Percentiles rank a stretch among this genome's conserved stretches.
Conservation (phyloP, 2,888 invertebrate species). For the Octonoba sinensis region DNA sequence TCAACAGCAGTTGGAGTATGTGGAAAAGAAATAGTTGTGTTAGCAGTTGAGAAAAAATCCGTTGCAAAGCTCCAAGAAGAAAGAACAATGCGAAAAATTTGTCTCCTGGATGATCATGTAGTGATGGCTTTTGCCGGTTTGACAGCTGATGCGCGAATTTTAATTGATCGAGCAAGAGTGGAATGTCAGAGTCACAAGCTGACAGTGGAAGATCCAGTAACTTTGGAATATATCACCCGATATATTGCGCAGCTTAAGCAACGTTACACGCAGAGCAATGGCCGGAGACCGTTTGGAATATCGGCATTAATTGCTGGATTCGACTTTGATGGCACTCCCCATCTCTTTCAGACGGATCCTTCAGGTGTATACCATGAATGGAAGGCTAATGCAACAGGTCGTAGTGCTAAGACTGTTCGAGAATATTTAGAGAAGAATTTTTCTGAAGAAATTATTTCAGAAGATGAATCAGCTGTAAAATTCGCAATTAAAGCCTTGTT, state of each 20-base stretch:
- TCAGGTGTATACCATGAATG: slow-evolving; percentile 95
- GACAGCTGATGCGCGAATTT: slow-evolving; percentile 97
- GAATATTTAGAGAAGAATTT: slow-evolving; percentile 99
- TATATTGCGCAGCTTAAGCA: slow-evolving; percentile 78
- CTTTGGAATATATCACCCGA: slow-evolving; percentile 94
- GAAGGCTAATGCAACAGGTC: slow-evolving; percentile 99
- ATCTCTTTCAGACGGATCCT: slow-evolving; percentile 98
- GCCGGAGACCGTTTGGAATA: slow-evolving; percentile 97
- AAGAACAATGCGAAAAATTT: slow-evolving; percentile 97
- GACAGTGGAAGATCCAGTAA: slow-evolving; percentile 98
- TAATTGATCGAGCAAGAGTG: slow-evolving; percentile 96
- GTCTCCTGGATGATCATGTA: slow-evolving; percentile 96
- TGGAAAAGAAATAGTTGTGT: slow-evolving; percentile 93
- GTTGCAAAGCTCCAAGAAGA: slow-evolving; percentile 99
- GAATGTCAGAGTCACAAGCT: slow-evolving; percentile 99
- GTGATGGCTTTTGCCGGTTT: slow-evolving; percentile 98
- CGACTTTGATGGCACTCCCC: slow-evolving; percentile 95
- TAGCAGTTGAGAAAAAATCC: slow-evolving; percentile 99
- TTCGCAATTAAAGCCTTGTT: slow-evolving; percentile 94
- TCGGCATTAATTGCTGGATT: slow-evolving; percentile 98
- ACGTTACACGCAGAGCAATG: slow-evolving; percentile 99
- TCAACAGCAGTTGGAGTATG: slow-evolving; percentile 99
- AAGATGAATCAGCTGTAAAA: slow-evolving; percentile 79
- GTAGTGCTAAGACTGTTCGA: slow-evolving; percentile 95
- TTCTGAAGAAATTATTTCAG: slow-evolving; percentile 83